Base-by-base conservation (phyloP, 1,140 invertebrate genomes). In the Drosophila ambigua region DNA sequence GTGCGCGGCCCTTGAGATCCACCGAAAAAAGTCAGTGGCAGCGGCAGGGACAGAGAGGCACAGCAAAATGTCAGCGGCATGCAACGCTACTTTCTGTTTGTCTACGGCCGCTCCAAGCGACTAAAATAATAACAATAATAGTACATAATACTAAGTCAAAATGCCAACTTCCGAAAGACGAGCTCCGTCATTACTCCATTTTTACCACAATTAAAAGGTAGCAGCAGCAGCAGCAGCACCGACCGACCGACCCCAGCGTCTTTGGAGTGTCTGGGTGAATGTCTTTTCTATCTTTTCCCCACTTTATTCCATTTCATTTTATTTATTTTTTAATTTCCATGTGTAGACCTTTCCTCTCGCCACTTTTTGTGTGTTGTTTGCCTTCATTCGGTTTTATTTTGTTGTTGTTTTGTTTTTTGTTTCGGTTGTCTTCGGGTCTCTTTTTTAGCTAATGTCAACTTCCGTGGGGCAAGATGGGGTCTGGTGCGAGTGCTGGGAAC, bases 121-220 rank as follows among this genome's bases (percentile, higher is more conserved):
- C 75, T 79, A 79, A 83, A 83, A 82, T 73, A 73, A 73, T 81
- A 83, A 83, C 65, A 83, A 83, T 83, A 83, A 83, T 83, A 83
- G 71, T 75, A 84, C 65, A 83, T 79, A 82, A 79, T 83, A 79
- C 79, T 79, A 72, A 66, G 41, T 79, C 72, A 79, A 82, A 82
- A 82, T 79, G 79, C 75, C 80, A 66, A 83, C 79, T 83, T 83
- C 79, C 79, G 76, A 83, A 78, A 67, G 69, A 41, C 72, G 49
- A 67, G 50, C 20, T 44, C 54, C 69, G 71, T 81, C 78, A 81
- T 82, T 68, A 81, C 74, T 78, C 63, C 74, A 82, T 78, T 82
- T 82, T 65, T 74, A 59, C 57, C 57, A 79, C 79, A 83, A 83
- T 83, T 83, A 74, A 83, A 83, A 75, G 67, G 67, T 69, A 66